Evolutionary conservation across 2,113 vertebrate species (phyloP), one percentile per base, ranked within the genome.

Genomic region (Mungos mungo): DNA sequence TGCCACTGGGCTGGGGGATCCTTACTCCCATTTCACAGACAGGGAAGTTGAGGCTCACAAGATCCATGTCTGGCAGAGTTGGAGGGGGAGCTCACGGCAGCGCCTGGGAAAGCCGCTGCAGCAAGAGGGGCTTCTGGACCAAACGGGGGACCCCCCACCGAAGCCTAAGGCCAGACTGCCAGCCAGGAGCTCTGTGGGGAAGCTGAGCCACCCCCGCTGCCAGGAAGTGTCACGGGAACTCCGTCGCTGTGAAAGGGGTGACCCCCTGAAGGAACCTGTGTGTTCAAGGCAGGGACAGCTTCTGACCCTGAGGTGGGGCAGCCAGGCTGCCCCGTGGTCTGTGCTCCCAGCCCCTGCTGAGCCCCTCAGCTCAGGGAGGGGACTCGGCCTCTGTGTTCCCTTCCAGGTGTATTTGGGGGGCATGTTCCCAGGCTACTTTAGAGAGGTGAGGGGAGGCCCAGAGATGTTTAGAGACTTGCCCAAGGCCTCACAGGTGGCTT

Each of bases 361-460:
- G 47, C 25, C n/a, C 63, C 25, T 14, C 63, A 72, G 65, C 16
- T 47, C 29, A 71, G 38, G 16, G 31, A 72, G 35, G 66, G 19
- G 19, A 21, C 57, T 16, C 7, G 18, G 47, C 93, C 95, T 88
- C 92, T 87, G 90, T 63, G 90, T 81, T 94, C 60, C 21, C 93
- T 97, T 98, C 96, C 98, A 98, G 95, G 93, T 47, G 2, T 93
- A 66, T 50, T 60, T 2, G 6, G 57, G 93, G 97, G 96, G 1
- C 18, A 27, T 5, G 6, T 54, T 87, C 97, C 97, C 93, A 77
- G 11, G 29, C 47, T 74, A 3, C 21, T 38, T 47, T 18, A 35
- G 38, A 60, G 31, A 18, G 38, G 65, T 10, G 4, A 14, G 18
- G 5, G 38, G 13, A 25, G 41, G 77, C 27, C 41, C 68, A 76